Base-by-base conservation (phyloP, 2,888 invertebrate genomes). In the Lasioglossum villosulum region DNA sequence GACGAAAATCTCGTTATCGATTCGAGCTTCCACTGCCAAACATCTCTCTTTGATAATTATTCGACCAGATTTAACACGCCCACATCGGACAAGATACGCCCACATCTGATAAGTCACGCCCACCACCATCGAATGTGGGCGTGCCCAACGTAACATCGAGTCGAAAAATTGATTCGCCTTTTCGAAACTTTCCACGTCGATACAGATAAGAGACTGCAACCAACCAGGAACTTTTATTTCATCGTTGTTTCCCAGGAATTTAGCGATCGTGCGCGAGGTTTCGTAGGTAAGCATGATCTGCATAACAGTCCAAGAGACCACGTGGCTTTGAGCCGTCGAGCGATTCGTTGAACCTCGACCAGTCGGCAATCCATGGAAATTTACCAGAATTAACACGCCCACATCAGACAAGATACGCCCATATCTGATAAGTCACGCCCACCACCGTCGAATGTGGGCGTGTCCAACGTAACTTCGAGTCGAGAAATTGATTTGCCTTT, bases 241-340 rank as follows among this genome's bases (percentile, higher is more conserved):
- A n/a, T 52, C 23, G 52, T 52, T 52, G 52, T 52, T 52, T 52
- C 23, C 52, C 23, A 10, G 52, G 52, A 52, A 52, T 52, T 52
- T 52, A 52, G 27, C 12, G 66, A 42, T 27, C 16, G 72, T 39
- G 14, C n/a, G 34, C 23, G 10, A n/a, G 74, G 39, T 80, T 70
- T 74, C 77, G 5, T 39, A 59, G 27, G 56, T 56, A 48, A 66
- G 63, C 19, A 75, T 42, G 59, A 83, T 85, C 79, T 79, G 84
- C 78, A 83, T 85, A 79, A 83, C 83, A 37, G 84, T 42, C 68
- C 71, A n/a, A 34, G 37, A 34, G 34, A 80, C 59, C 66, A 76
- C 70, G 77, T 78, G 77, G 82, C 48, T 74, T 74, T 34, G 30
- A 82, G 63, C 52, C 66, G 75, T 71, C 45, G 77, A 68, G 39